Base-by-base conservation (phyloP, 2,113 vertebrate species). In the Peromyscus californicus region DNA sequence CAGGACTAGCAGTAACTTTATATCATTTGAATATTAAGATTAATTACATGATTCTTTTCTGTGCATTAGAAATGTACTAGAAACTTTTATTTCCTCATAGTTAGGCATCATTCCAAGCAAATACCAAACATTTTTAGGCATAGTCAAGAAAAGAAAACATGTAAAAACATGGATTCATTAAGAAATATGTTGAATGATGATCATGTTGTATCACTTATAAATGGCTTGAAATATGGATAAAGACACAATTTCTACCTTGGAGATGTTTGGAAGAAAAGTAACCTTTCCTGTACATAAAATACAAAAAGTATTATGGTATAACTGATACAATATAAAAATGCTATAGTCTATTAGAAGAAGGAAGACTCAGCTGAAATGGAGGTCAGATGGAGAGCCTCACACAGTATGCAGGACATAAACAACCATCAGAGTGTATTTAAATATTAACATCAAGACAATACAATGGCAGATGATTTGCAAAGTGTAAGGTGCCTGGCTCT, bases 1-100 rank as follows among this genome's bases (percentile, higher is more conserved):
- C 33, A 93, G 69, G 86, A 84, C 36, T 12, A n/a, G 36, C 42
- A 78, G 54, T 42, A 63, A 94, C 48, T 93, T 91, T 88, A 54
- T 11, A 57, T 61, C 36, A 57, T 89, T 36, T 42, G 8, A 86
- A 4, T 29, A 6, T 48, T 79, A 92, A 7, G 22, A 90, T 33
- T 70, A 79, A 54, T 95, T 74, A 36, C 29, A 7, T 21, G 69
- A 48, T 16, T 87, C 86, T 87, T 24, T 93, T 59, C 54, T 88
- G 69, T 57, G 67, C 78, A 74, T 2, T 3, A 39, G 45, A 93
- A 86, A 65, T 9, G 21, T 36, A 85, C 39, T 65, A 85, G 48
- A 72, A 82, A 17, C 5, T 96, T 87, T 93, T 39, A 91, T 86
- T 86, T 75, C 8, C 13, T 63, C 24, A 13, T 17, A 84, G 54